Evolutionary conservation across 2,113 vertebrate genomes (phyloP), one percentile per base, ranked within the genome.

Genomic region (Pteropus alecto): DNA sequence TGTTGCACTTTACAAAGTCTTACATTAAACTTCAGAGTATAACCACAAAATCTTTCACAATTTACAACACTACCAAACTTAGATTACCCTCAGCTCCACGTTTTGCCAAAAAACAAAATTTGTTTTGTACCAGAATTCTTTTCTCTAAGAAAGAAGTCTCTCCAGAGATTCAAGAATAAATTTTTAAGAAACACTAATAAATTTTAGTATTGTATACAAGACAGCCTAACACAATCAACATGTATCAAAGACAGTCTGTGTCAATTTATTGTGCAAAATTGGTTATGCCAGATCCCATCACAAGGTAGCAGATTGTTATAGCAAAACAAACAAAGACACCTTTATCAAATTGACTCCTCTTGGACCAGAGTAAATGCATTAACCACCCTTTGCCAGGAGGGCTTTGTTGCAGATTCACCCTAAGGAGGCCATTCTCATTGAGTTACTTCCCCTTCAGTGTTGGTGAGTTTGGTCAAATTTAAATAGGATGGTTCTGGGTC

Each of bases 101-200:
- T 79, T 95, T 96, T 95, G 14, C 92, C 77, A 95, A 70, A 81
- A 76, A 92, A 88, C 12, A 93, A 70, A 90, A 87, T 82, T 77
- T 93, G 19, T 90, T 92, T 93, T 87, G 65, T 86, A 46, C 19
- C 87, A 96, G 67, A 87, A 95, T 93, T 96, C 67, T 88, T 97
- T 95, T 87, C 65, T 56, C 48, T 78, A 87, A 96, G 60, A 85
- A 90, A 94, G 19, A 93, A 68, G 35, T 61, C 68, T 91, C 89
- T 68, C 67, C 33, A 93, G 87, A 81, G 78, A 90, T 79, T 87
- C 95, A 79, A 38, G 24, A 93, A 76, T 67, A 46, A 41, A 68
- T 26, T n/a, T 38, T 24, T 38, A 22, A 58, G 70, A 43, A 71
- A 79, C 35, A 22, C 19, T 60, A 94, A 84, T 41, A 35, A 96